Evolutionary conservation across 2,113 vertebrate genomes (phyloP).

Genomic region (Phyllopteryx taeniolatus): DNA sequence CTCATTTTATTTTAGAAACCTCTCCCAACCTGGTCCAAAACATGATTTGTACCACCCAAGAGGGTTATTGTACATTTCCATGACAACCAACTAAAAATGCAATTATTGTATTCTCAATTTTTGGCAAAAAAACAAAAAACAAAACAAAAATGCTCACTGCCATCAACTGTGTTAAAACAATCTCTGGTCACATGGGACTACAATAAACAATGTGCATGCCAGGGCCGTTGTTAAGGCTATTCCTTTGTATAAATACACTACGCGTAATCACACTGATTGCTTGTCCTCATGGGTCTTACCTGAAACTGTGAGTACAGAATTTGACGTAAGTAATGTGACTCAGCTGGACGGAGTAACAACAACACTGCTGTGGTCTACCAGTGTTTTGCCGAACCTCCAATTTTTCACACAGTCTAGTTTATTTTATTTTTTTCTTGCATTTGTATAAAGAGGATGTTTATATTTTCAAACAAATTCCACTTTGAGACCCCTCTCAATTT

Average conservation of each 20-base stretch:
- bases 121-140: neutral
- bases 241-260: neutral
- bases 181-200: neutral
- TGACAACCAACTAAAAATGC: neutral
- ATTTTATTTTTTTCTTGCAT: neutral
- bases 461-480: no score
- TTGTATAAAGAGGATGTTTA: no score
- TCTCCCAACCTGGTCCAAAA: neutral
- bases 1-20: neutral
- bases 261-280: neutral
- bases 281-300: neutral
- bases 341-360: neutral
- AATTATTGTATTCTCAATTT: neutral
- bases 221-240: no score
- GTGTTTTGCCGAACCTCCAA: neutral
- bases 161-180: neutral
- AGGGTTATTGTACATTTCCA: neutral
- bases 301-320: neutral
- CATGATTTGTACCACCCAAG: neutral
- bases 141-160: no score
- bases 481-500: no score
- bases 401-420: neutral
- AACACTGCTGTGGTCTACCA: neutral
- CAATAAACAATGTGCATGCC: neutral
- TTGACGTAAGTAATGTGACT: constrained; percentile 1